These are phyloP conservation scores for Marcusenius ussheri DNA, from an alignment of 2,113 vertebrate genomes.

Conservation along the genomic window DNA sequence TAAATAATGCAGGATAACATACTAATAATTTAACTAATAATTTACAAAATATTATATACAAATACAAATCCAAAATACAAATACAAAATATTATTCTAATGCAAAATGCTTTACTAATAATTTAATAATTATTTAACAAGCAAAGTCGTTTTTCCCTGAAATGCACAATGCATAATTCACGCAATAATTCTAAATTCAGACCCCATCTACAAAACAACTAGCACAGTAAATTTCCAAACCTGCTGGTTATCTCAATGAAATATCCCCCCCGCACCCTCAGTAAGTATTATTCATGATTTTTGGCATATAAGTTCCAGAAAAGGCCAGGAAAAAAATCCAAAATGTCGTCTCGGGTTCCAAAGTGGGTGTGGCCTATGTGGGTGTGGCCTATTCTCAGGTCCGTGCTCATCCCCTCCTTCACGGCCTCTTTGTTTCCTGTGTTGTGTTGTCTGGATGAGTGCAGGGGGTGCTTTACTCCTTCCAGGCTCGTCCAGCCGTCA, in stretches of 20 bases:
- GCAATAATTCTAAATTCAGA: not conserved
- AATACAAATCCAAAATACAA: too few relatives aligned
- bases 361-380: not conserved
- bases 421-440: not conserved
- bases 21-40: not conserved
- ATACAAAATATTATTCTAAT: too few relatives aligned
- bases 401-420: not conserved
- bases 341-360: not conserved
- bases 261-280: not conserved
- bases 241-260: not conserved
- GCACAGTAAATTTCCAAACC: not conserved
- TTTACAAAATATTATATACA: too few relatives aligned
- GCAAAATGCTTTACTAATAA: not conserved
- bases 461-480: not conserved
- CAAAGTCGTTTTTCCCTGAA: not conserved
- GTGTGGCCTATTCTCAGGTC: not conserved
- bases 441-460: not conserved
- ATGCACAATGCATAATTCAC: not conserved
- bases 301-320: not conserved
- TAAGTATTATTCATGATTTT: not conserved
- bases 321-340: not conserved
- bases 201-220: not conserved
- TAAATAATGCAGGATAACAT: not conserved
- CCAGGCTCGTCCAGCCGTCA: not conserved
- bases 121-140: not conserved